These are phyloP conservation scores for Plutomurus gul DNA, from an alignment of 1,140 invertebrate species.

Conservation along the genomic window DNA sequence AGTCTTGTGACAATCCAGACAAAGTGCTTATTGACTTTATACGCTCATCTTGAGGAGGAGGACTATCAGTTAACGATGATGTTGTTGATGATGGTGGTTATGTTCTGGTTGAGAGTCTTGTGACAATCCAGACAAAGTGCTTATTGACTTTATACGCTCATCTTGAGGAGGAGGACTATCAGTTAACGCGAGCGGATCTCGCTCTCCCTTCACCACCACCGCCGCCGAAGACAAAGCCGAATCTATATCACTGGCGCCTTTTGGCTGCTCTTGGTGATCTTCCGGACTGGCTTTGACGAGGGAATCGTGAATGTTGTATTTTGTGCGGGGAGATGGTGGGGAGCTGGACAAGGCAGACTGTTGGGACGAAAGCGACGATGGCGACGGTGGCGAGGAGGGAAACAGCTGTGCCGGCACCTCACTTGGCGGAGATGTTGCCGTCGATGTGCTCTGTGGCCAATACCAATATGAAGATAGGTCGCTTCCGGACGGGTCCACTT, in stretches of 20 bases:
- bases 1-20: not conserved
- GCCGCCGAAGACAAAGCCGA: slow-evolving; percentile 27
- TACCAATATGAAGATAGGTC: slow-evolving; percentile 45
- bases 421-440: not conserved
- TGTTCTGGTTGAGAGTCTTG: not conserved
- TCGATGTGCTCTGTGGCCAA: slow-evolving; percentile 24
- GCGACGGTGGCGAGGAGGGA: slow-evolving; percentile 43
- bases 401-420: not conserved
- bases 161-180: not conserved
- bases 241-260: not conserved
- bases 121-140: not conserved
- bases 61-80: not conserved
- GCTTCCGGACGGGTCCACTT: slow-evolving; percentile 47
- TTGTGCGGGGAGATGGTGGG: not conserved
- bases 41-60: not conserved
- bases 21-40: not conserved
- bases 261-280: not conserved
- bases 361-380: slow-evolving; percentile 21
- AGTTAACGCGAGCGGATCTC: not conserved
- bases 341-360: slow-evolving; percentile 8
- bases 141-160: not conserved
- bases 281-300: not conserved
- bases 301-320: not conserved
- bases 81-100: not conserved
- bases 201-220: slow-evolving; percentile 15